phyloP scores from a whole-genome alignment of 2,888 invertebrate genomes.

The Eremobia ochroleuca region DNA sequence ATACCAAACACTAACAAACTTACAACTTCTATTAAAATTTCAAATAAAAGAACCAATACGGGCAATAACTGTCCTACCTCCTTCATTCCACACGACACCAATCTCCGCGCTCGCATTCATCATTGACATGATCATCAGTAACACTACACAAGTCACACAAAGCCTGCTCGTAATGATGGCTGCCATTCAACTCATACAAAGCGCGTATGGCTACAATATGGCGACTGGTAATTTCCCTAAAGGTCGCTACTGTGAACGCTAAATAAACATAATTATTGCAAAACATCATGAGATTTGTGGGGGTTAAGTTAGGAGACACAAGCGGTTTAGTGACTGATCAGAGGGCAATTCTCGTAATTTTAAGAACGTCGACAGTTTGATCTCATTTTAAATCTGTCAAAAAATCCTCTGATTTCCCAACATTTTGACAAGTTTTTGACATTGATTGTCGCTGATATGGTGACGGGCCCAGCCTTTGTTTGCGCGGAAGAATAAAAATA shows the following conservation, averaged over 20 bases:
- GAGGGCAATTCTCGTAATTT: no score
- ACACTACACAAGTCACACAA: slow-evolving; percentile 55
- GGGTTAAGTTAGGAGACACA: background rate
- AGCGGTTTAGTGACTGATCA: background rate
- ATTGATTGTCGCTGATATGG: no score
- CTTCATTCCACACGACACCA: slow-evolving; percentile 24
- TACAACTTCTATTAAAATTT: background rate
- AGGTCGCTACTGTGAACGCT: slow-evolving; percentile 76
- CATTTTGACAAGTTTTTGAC: no score
- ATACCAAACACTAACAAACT: background rate
- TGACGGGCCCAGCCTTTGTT: no score
- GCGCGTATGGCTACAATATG: slow-evolving; percentile 43
- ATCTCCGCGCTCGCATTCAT: slow-evolving; percentile 30
- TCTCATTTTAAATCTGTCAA: no score
- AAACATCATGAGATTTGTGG: slow-evolving; percentile 64
- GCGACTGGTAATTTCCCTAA: slow-evolving; percentile 74
- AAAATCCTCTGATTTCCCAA: no score
- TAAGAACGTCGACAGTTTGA: no score
- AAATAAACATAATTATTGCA: slow-evolving; percentile 81
- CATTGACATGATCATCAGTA: slow-evolving; percentile 58
- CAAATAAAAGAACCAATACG: background rate
- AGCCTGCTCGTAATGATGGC: slow-evolving; percentile 49
- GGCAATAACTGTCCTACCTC: background rate
- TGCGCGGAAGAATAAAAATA: background rate
- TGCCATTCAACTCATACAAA: slow-evolving; percentile 58